Base-by-base conservation (phyloP, 1,140 invertebrate species). In the Drosophila oshimai region DNA sequence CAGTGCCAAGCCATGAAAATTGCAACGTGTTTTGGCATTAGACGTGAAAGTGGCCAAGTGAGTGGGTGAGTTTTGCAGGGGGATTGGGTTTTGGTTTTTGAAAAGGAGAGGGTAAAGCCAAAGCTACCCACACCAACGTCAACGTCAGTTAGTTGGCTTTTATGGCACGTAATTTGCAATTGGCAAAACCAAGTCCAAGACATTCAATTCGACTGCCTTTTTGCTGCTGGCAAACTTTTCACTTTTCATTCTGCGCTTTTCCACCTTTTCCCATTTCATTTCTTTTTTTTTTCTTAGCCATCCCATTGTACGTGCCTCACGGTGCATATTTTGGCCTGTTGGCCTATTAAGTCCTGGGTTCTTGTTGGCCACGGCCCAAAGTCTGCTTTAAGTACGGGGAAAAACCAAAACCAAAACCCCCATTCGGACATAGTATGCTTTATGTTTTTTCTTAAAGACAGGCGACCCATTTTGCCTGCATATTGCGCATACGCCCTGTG, bases 161-260 rank as follows among this genome's bases (percentile, higher is more conserved):
- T 87, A 87, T 87, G 77, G 81, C 81, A 87, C 83, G 83, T 87
- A 87, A 87, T 87, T 87, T 87, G 81, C 81, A 88, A 87, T 76
- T 87, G 80, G 65, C 76, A 79, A 80, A 69, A 77, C 69, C 76
- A 62, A 81, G 77, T 62, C 58, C 81, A 80, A 72, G 57, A 68
- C 44, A 53, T 51, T 57, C 39, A 78, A 46, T 26, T 34, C 36
- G 51, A 33, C 51, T 47, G 57, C 41, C 61, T 54, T 13, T 42
- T 42, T 9, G 42, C 51, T 45, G 67, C 72, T 73, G 58, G 69
- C 74, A 62, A 67, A 75, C 86, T 89, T 89, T 89, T 89, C 86
- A 89, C 86, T 89, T 89, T 89, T 89, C 86, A 89, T 81, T 76
- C 72, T 80, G 69, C 73, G 73, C 80, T 89, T 86, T 89, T 88